Evolutionary conservation across 2,113 vertebrate species (phyloP).

Genomic region (Puntigrus tetrazona): DNA sequence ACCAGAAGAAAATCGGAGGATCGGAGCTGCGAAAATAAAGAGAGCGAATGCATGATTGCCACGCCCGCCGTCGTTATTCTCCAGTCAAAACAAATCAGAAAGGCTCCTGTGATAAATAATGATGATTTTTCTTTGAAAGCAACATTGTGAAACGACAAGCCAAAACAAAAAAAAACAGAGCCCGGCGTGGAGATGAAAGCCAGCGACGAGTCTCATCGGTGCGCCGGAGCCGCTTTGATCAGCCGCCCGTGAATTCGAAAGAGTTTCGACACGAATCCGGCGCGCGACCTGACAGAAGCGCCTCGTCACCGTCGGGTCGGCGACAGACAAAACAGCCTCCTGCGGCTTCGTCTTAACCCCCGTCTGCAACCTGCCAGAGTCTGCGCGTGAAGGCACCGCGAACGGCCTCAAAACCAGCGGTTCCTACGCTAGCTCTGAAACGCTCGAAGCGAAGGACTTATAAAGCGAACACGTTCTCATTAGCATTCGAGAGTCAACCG

Average conservation of each 20-base stretch:
- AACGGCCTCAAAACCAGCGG: background rate
- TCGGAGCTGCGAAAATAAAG: background rate
- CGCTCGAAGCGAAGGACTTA: no score
- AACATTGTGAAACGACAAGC: constrained; percentile 49
- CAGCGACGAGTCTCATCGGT: constrained; percentile 58
- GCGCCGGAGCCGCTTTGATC: constrained; percentile 67
- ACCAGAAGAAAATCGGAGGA: background rate
- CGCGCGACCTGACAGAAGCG: background rate
- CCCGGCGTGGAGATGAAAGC: constrained; percentile 66
- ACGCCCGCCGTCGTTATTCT: constrained; percentile 58
- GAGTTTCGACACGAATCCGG: constrained; percentile 56
- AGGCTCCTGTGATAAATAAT: constrained; percentile 43
- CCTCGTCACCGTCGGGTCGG: background rate
- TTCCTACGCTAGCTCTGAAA: no score
- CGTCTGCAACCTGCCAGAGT: background rate
- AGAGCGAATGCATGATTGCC: constrained; percentile 30
- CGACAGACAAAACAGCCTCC: background rate
- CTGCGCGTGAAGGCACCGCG: background rate
- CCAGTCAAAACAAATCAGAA: constrained; percentile 48
- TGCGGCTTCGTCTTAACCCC: background rate
- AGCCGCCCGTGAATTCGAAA: constrained; percentile 60
- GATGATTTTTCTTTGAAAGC: constrained; percentile 46
- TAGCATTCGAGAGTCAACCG: background rate
- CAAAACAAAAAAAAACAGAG: constrained; percentile 55
- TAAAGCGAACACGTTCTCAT: background rate